A percentile compares a stretch with the other conserved stretches of the same genome.
phyloP scores from a whole-genome alignment of 2,888 invertebrate genomes.

The Chydorus sphaericus region DNA sequence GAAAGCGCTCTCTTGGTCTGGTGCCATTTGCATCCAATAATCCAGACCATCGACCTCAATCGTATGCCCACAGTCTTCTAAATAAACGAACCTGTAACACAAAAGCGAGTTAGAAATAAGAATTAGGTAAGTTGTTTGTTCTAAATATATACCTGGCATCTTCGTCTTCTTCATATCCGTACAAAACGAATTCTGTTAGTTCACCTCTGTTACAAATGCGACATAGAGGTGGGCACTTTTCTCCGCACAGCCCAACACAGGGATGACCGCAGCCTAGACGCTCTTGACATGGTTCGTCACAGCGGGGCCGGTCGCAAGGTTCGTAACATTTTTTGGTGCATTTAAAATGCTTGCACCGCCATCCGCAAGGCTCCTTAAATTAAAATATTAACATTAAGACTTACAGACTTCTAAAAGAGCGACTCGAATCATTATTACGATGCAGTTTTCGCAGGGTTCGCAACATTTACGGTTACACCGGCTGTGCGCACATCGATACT shows the following conservation, averaged over 20 bases:
- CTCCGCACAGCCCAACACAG: slow-evolving; percentile 46
- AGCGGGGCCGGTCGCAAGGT: slow-evolving; percentile 27
- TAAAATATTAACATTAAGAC: neutral
- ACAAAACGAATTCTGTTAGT: slow-evolving; percentile 30
- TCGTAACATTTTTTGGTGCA: slow-evolving; percentile 27
- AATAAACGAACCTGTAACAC: slow-evolving; percentile 20
- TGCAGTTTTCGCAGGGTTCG: slow-evolving; percentile 28
- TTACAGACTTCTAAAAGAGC: neutral
- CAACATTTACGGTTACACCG: slow-evolving; percentile 35
- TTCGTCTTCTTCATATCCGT: slow-evolving; percentile 37
- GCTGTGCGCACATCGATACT: slow-evolving; percentile 35
- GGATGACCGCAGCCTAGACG: slow-evolving; percentile 45
- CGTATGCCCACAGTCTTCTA: slow-evolving; percentile 26
- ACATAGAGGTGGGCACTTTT: slow-evolving; percentile 47
- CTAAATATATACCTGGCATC: slow-evolving; percentile 28
- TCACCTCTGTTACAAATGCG: slow-evolving; percentile 34
- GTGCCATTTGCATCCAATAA: slow-evolving; percentile 22
- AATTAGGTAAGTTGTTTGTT: neutral
- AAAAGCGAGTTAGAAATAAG: neutral
- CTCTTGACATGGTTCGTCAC: slow-evolving; percentile 26
- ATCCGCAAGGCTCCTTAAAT: slow-evolving; percentile 13
- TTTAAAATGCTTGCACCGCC: slow-evolving; percentile 24
- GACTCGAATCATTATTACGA: slow-evolving; percentile 3
- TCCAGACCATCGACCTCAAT: slow-evolving; percentile 30
- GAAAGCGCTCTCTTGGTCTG: slow-evolving; percentile 10